These are phyloP conservation scores for Andrena marginata DNA, from an alignment of 2,888 invertebrate genomes.

Conservation along the genomic window DNA sequence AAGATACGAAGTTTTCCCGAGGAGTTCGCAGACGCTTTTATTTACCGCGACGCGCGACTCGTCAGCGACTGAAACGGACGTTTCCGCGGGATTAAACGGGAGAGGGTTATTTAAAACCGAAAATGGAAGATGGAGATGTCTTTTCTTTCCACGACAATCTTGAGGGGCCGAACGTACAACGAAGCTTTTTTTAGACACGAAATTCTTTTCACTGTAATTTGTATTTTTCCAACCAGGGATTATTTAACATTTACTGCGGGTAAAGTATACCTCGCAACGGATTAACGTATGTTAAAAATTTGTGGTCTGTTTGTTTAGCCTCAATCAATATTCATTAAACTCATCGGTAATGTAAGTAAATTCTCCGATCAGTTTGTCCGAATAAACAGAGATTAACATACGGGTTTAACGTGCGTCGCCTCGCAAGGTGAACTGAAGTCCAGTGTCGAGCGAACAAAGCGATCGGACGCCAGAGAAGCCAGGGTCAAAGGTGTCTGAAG, in stretches of 20 bases:
- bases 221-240: too few species aligned
- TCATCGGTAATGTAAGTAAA: too few species aligned
- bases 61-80: not conserved
- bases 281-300: too few species aligned
- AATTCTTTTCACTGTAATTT: not conserved
- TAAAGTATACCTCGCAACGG: too few species aligned
- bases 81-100: not conserved
- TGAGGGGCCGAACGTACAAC: too few species aligned
- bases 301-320: too few species aligned
- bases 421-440: slow-evolving; percentile 14
- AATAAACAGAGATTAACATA: not conserved
- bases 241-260: too few species aligned
- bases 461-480: slow-evolving; percentile 29
- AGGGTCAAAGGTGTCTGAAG: slow-evolving; percentile 62
- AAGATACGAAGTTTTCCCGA: not conserved
- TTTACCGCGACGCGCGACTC: not conserved
- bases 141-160: not conserved
- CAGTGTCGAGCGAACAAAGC: slow-evolving; percentile 39
- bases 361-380: not conserved
- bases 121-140: not conserved
- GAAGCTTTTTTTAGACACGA: not conserved
- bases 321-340: too few species aligned
- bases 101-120: not conserved
- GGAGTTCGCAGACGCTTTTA: slow-evolving; percentile 14
- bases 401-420: not conserved